A percentile compares a stretch with the other conserved stretches of the same genome.
Evolutionary conservation across 2,113 vertebrate genomes (phyloP).

Genomic region (Callospermophilus lateralis): DNA sequence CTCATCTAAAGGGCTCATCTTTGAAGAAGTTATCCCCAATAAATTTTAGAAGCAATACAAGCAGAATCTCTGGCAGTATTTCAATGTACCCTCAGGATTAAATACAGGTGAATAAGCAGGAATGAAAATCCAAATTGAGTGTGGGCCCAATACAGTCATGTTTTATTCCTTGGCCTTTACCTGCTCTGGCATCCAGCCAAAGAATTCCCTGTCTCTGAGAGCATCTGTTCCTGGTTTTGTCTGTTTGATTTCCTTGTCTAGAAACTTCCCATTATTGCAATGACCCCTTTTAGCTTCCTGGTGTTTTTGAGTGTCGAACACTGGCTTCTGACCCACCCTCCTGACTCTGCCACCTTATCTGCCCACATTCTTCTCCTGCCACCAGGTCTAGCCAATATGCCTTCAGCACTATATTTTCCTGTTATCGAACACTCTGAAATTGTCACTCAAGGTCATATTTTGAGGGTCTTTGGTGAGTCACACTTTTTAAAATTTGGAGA

Average conservation of each 20-base stretch:
- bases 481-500: neutral
- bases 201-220: slow-evolving; percentile 16
- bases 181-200: slow-evolving; percentile 11
- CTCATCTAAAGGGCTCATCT: neutral
- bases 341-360: neutral
- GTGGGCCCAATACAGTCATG: neutral
- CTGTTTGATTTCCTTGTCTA: slow-evolving; percentile 3
- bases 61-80: neutral
- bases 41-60: neutral
- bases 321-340: neutral
- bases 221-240: slow-evolving; percentile 47
- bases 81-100: neutral
- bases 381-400: neutral
- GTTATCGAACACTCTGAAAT: neutral
- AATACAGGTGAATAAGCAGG: neutral
- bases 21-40: slow-evolving; percentile 9
- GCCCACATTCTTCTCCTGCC: neutral
- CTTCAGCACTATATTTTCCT: neutral
- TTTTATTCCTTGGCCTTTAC: neutral
- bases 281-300: neutral
- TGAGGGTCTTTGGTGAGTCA: neutral
- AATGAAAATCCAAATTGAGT: neutral
- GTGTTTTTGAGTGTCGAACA: neutral
- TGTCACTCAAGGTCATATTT: neutral
- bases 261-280: neutral